phyloP scores from a whole-genome alignment of 2,797 vertebrate genomes.

The Mormyrus proboscirostris region DNA sequence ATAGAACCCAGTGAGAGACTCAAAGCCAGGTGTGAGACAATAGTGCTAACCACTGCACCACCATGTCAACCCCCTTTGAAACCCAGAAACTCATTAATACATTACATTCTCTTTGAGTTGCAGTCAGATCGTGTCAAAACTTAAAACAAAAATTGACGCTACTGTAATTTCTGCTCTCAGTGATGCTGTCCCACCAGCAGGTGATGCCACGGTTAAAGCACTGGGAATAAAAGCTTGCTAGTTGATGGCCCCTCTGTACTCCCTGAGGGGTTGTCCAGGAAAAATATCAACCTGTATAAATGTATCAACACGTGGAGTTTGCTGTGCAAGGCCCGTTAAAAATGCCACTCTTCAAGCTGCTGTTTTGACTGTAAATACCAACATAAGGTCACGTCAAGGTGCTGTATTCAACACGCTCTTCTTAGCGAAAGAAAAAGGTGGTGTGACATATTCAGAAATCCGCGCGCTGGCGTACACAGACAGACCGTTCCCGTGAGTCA shows the following conservation, averaged over 20 bases:
- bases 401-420: not conserved
- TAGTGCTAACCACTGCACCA: not conserved
- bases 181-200: not conserved
- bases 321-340: not conserved
- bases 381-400: conserved; percentile 11
- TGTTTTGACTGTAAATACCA: conserved; percentile 10
- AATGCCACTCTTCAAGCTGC: not conserved
- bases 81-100: not conserved
- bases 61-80: not conserved
- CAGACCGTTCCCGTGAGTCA: conserved; percentile 6
- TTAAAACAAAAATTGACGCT: not conserved
- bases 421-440: not conserved
- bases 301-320: not conserved
- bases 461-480: not conserved
- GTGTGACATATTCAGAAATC: conserved; percentile 8
- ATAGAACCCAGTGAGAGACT: not conserved
- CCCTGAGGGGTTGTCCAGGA: not conserved
- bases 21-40: not conserved
- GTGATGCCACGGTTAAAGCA: not conserved
- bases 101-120: not conserved
- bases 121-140: not conserved
- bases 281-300: conserved; percentile 5
- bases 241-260: not conserved
- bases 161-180: not conserved
- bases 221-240: not conserved